These are phyloP conservation scores for Sula dactylatra DNA, from an alignment of 2,113 vertebrate genomes.

Conservation along the genomic window DNA sequence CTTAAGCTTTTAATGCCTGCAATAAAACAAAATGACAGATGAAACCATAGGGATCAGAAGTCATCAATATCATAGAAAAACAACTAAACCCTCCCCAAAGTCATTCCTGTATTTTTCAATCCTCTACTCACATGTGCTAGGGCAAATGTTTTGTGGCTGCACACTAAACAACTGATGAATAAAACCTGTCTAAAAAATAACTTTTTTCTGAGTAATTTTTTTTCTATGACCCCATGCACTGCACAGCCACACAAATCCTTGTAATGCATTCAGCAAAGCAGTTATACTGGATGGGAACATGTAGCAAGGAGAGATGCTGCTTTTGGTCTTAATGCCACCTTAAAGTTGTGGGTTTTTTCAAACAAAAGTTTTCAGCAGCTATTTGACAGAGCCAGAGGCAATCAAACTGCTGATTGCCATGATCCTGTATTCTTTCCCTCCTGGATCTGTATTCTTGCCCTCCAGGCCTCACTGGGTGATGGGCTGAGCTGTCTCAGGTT, in stretches of 20 bases:
- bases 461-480: background rate
- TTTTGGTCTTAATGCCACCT: background rate
- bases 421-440: background rate
- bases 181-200: background rate
- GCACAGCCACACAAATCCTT: background rate
- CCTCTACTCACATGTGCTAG: background rate
- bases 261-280: background rate
- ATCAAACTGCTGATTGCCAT: background rate
- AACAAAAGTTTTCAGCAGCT: background rate
- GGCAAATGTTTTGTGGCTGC: background rate
- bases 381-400: background rate
- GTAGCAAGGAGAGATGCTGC: background rate
- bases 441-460: background rate
- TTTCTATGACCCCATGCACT: background rate
- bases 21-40: background rate
- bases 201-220: background rate
- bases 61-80: background rate
- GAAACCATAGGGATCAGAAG: background rate
- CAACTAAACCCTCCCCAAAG: background rate
- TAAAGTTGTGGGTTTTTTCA: background rate
- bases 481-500: background rate
- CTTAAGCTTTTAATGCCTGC: background rate
- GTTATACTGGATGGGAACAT: background rate
- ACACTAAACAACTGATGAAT: background rate
- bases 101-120: background rate